Percentiles rank a stretch among this genome's conserved stretches.
Conservation (phyloP, 2,797 vertebrate genomes). For the Champsocephalus esox region DNA sequence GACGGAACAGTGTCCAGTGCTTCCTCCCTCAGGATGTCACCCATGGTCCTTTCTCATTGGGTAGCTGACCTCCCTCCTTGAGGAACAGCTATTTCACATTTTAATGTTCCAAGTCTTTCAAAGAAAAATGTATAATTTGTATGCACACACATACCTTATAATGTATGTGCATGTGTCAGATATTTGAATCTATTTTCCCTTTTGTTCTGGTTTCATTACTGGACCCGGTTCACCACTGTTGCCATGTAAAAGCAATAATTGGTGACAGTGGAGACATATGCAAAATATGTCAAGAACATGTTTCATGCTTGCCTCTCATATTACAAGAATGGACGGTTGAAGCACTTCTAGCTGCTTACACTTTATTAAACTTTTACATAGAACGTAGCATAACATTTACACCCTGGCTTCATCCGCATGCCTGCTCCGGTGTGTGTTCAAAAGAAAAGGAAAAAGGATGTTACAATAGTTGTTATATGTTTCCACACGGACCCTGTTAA, state of each 20-base stretch:
- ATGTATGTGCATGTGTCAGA: neutral
- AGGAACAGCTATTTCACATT: conserved; percentile 9
- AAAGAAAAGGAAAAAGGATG: no score
- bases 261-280: neutral
- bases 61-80: conserved; percentile 36
- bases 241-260: neutral
- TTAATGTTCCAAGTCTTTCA: conserved; percentile 17
- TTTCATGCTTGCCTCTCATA: no score
- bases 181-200: neutral
- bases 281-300: conserved; percentile 13
- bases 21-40: conserved; percentile 44
- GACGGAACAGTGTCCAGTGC: conserved; percentile 20
- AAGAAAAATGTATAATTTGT: conserved; percentile 20
- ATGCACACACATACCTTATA: no score
- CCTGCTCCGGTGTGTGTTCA: no score
- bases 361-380: no score
- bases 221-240: neutral
- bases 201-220: neutral
- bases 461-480: no score
- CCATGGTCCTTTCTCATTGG: conserved; percentile 45
- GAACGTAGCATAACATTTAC: no score
- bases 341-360: no score
- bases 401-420: no score
- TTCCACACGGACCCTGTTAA: no score
- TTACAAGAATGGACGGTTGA: no score